phyloP scores from a whole-genome alignment of 2,797 vertebrate species.

The Alauda arvensis region DNA sequence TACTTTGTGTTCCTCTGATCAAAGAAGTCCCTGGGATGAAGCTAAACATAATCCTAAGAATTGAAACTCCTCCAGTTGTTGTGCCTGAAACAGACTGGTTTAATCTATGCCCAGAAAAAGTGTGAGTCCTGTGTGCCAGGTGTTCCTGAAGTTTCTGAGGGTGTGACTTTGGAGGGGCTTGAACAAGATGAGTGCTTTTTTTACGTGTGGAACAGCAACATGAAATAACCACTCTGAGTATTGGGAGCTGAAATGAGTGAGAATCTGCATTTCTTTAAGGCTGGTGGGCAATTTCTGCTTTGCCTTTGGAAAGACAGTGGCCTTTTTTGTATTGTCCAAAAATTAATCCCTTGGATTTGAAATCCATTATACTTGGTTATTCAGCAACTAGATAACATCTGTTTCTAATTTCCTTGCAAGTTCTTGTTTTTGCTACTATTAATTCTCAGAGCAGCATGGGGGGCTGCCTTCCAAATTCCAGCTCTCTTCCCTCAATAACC shows the following conservation, averaged over 20 bases:
- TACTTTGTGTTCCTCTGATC: not conserved
- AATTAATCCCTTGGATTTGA: not conserved
- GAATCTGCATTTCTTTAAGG: not conserved
- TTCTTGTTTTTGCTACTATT: not conserved
- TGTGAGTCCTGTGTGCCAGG: fast-evolving
- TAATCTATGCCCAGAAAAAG: not conserved
- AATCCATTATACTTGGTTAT: not conserved
- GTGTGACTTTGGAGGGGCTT: not conserved
- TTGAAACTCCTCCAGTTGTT: not conserved
- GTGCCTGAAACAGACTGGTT: not conserved
- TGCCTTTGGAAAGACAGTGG: not conserved
- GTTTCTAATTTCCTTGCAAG: not conserved
- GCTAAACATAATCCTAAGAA: not conserved
- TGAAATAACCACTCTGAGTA: not conserved
- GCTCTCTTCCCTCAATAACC: not conserved
- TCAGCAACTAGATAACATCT: not conserved
- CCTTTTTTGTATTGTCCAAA: not conserved
- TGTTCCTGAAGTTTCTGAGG: not conserved
- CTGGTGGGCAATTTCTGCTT: not conserved
- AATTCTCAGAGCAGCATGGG: not conserved
- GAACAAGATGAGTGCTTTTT: not conserved
- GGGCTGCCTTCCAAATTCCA: not conserved
- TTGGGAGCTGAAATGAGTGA: not conserved
- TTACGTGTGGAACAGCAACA: not conserved
- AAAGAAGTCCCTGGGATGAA: not conserved